Evolutionary conservation across 2,797 vertebrate genomes (phyloP), one percentile per base, ranked within the genome.

Genomic region (Gorsachius magnificus): DNA sequence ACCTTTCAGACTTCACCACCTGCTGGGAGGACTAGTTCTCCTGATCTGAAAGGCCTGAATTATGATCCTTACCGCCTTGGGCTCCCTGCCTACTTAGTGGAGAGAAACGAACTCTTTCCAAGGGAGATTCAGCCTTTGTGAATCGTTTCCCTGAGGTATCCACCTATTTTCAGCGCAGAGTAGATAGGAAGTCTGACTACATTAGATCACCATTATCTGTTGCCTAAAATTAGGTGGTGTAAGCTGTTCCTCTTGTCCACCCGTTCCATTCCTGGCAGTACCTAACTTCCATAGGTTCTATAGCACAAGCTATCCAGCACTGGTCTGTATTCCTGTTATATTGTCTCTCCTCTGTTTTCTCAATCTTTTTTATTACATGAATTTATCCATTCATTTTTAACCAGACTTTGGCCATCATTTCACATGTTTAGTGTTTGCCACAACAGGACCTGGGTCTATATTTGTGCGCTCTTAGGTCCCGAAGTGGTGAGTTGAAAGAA

Each of bases 221-320:
- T 26, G 16, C 74, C 26, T n/a, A 24, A 48, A 63, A 57, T 43
- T 20, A 61, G 24, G 41, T 45, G 66, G 13, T 60, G 26, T 24
- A 29, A 50, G 28, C 26, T 33, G 28, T 41, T 91, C 21, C 16
- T 41, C 10, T 15, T 43, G 10, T 22, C 35, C 31, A 63, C 16
- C 31, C 43, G 8, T 58, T 51, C 66, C 46, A 2, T 56, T 41
- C 22, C 61, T 48, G 17, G 66, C 38, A 9, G 2, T 33, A 50
- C 16, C 33, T 45, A 11, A 25, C 5, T n/a, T 60, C 54, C 28
- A 13, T 1, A n/a, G 28, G 22, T 79, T 54, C 28, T 29, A 3
- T 14, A 70, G 46, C 22, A 48, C 36, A 4, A 2, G 1, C 17
- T n/a, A 2, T 18, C n/a, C 1, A 1, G 22, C 28, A 12, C 38